These are phyloP conservation scores for Pelobates fuscus DNA, from an alignment of 2,113 vertebrate genomes.

Conservation along the genomic window DNA sequence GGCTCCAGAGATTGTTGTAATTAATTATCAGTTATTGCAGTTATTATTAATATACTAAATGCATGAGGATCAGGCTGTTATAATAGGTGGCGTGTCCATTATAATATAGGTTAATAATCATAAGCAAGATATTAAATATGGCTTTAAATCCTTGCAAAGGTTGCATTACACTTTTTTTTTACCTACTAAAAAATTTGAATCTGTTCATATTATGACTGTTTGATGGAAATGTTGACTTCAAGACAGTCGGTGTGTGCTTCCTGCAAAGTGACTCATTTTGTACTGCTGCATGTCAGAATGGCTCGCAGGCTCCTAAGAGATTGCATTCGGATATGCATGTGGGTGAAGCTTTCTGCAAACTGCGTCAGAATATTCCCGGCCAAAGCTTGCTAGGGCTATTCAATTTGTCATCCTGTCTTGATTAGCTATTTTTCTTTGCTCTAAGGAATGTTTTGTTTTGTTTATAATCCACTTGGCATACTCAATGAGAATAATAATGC, in stretches of 20 bases:
- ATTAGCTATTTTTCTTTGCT: slow-evolving; percentile 5
- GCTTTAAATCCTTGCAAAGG: too few species aligned
- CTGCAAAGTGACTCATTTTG: slow-evolving; percentile 30
- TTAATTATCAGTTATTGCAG: too few species aligned
- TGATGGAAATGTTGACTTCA: slow-evolving; percentile 2
- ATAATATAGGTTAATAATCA: too few species aligned
- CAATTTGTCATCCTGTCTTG: slow-evolving; percentile 42
- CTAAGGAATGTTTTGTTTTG: slow-evolving; percentile 21
- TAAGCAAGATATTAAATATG: too few species aligned
- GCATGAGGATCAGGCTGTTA: too few species aligned
- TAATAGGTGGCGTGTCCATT: too few species aligned
- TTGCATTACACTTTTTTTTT: too few species aligned
- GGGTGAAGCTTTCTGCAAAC: slow-evolving; percentile 38
- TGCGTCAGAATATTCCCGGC: slow-evolving; percentile 38
- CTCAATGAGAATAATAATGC: not conserved
- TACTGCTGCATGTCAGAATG: slow-evolving; percentile 19
- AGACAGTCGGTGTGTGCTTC: not conserved
- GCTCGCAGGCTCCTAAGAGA: slow-evolving; percentile 20
- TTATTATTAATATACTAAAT: too few species aligned
- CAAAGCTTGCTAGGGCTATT: slow-evolving; percentile 15
- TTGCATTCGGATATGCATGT: slow-evolving; percentile 29
- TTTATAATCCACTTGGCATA: not conserved
- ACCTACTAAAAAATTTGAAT: too few species aligned
- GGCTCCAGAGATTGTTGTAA: too few species aligned
- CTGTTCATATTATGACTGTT: slow-evolving; percentile 3